A percentile compares a stretch with the other conserved stretches of the same genome.
Conservation (phyloP, 2,888 invertebrate genomes). For the Erebia palarica region DNA sequence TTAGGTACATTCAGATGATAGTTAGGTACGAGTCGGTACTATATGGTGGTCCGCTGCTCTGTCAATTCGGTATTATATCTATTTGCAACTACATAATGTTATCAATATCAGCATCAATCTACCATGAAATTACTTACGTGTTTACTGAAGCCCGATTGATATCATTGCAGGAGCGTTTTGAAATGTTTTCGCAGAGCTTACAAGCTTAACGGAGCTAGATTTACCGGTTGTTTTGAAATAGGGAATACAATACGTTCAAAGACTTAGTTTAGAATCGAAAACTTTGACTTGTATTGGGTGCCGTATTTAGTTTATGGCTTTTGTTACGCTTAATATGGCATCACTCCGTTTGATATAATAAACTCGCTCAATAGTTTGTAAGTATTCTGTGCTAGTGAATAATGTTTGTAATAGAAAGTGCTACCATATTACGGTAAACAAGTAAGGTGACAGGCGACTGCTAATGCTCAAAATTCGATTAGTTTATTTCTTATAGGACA, state of each 20-base stretch:
- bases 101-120: conserved; percentile 8
- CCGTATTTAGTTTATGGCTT: not conserved
- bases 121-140: conserved; percentile 20
- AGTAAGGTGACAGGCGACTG: too few relatives aligned
- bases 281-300: not conserved
- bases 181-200: conserved; percentile 11
- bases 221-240: conserved; percentile 4
- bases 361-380: not conserved
- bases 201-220: conserved; percentile 11
- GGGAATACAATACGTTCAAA: conserved; percentile 3
- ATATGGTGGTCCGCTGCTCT: not conserved
- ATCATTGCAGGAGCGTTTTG: conserved; percentile 3
- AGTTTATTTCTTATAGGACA: too few relatives aligned
- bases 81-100: not conserved
- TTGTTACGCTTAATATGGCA: not conserved
- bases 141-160: conserved; percentile 15
- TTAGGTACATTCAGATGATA: too few relatives aligned
- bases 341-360: not conserved
- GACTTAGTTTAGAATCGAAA: not conserved
- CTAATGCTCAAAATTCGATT: too few relatives aligned
- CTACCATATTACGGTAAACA: too few relatives aligned
- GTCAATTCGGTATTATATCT: conserved; percentile 5
- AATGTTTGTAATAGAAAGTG: too few relatives aligned
- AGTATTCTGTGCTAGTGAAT: not conserved
- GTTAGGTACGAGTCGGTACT: not conserved